Percentiles rank a stretch among this genome's conserved stretches.
These are phyloP conservation scores for Eilema caniola DNA, from an alignment of 2,888 invertebrate species.

Conservation along the genomic window DNA sequence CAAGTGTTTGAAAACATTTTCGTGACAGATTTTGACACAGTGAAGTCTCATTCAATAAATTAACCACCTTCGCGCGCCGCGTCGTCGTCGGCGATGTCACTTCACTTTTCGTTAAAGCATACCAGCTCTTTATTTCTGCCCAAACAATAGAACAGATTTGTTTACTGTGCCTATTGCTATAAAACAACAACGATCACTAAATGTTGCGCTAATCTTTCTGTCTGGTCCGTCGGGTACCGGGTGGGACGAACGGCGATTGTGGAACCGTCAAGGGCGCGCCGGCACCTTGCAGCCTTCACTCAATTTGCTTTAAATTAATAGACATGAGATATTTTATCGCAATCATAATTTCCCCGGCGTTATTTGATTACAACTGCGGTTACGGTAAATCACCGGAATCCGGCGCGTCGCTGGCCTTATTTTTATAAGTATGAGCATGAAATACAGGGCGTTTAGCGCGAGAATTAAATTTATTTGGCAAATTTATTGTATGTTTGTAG, in stretches of 20 bases:
- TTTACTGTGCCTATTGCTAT: background rate
- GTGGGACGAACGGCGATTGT: background rate
- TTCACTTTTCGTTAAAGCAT: background rate
- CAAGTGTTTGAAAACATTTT: background rate
- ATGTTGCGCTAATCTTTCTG: background rate
- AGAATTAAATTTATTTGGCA: slow-evolving; percentile 7
- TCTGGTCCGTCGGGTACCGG: background rate
- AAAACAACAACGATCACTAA: background rate
- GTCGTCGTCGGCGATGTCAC: background rate
- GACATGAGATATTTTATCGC: slow-evolving; percentile 9
- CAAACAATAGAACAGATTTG: background rate
- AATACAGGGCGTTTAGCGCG: slow-evolving; percentile 23
- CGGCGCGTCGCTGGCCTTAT: background rate
- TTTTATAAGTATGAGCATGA: slow-evolving; percentile 20
- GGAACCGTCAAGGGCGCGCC: background rate
- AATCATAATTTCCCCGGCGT: slow-evolving; percentile 4
- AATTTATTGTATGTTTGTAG: slow-evolving; percentile 16
- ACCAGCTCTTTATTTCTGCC: background rate
- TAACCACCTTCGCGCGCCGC: background rate
- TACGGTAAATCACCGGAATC: slow-evolving; percentile 16
- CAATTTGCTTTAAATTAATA: slow-evolving; percentile 11
- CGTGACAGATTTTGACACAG: slow-evolving; percentile 3
- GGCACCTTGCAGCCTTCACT: background rate
- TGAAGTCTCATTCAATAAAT: slow-evolving; percentile 15
- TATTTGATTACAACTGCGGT: slow-evolving; percentile 18